These are phyloP conservation scores for Labrus mixtus DNA, from an alignment of 2,113 vertebrate genomes.

Conservation along the genomic window DNA sequence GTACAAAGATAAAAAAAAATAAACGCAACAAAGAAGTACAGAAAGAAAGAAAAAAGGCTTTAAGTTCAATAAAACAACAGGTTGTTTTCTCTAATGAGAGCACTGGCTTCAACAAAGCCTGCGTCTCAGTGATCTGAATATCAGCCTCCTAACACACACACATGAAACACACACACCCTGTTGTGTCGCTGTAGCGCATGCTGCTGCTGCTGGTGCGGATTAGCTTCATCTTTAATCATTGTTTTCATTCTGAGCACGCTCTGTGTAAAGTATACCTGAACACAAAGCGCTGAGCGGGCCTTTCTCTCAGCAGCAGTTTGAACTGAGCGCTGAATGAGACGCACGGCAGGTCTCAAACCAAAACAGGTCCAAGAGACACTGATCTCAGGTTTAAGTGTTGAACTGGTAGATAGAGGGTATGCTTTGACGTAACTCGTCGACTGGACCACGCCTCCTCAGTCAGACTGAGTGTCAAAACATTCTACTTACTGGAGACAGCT, in stretches of 20 bases:
- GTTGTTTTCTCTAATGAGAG: slow-evolving; percentile 29
- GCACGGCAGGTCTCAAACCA: slow-evolving; percentile 10
- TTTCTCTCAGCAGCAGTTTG: slow-evolving; percentile 38
- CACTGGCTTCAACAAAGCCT: slow-evolving; percentile 27
- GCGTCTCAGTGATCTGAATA: slow-evolving; percentile 28
- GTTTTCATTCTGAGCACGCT: slow-evolving; percentile 58
- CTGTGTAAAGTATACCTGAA: slow-evolving; percentile 53
- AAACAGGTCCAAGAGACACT: background rate
- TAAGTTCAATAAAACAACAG: background rate
- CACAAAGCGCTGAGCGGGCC: slow-evolving; percentile 45
- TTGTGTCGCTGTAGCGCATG: slow-evolving; percentile 18
- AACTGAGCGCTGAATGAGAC: slow-evolving; percentile 2
- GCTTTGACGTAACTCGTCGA: too few species aligned
- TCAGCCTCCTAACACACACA: slow-evolving; percentile 29
- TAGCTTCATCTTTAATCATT: slow-evolving; percentile 52
- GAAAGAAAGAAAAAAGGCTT: background rate
- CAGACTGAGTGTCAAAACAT: too few species aligned
- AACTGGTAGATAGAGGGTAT: background rate
- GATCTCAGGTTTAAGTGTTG: background rate
- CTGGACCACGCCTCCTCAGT: too few species aligned
- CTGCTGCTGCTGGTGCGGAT: slow-evolving; percentile 39
- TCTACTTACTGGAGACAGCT: too few species aligned
- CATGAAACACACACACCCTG: slow-evolving; percentile 26
- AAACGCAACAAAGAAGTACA: background rate
- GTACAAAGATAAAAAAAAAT: background rate